phyloP scores from a whole-genome alignment of 1,140 invertebrate genomes.

The Platorchestia sp. region DNA sequence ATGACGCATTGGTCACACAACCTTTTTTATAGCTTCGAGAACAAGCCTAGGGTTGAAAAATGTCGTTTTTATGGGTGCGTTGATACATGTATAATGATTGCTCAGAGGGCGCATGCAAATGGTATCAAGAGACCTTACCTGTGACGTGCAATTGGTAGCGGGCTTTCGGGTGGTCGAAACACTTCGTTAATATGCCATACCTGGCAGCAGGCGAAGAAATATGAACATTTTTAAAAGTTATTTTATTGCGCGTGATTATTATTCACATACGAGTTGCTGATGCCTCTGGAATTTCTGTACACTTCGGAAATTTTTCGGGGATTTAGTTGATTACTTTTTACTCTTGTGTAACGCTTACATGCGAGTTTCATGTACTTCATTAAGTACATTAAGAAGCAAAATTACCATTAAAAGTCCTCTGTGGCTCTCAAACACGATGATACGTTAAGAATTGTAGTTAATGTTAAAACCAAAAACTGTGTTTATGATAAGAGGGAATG shows the following conservation, averaged over 20 bases:
- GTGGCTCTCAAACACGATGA: not conserved
- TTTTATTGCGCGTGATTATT: not conserved
- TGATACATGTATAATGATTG: not conserved
- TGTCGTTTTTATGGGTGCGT: not conserved
- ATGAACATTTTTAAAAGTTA: not conserved
- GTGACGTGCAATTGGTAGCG: not conserved
- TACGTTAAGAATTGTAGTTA: not conserved
- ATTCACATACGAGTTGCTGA: not conserved
- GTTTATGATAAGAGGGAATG: not conserved
- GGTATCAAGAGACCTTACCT: not conserved
- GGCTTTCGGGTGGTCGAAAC: not conserved
- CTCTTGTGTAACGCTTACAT: too few species aligned
- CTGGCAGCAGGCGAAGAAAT: not conserved
- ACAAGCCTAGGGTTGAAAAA: not conserved
- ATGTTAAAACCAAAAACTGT: not conserved
- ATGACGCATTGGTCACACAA: not conserved
- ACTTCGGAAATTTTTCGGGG: not conserved
- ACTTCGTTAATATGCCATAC: not conserved
- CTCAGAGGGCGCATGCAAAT: not conserved
- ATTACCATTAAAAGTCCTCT: not conserved
- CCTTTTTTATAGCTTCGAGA: not conserved
- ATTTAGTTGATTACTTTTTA: not conserved
- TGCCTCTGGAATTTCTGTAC: not conserved
- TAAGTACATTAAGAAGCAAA: too few species aligned
- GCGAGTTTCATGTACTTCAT: too few species aligned